Evolutionary conservation across 2,888 invertebrate genomes (phyloP).

Genomic region (Oegoconia quadripuncta): DNA sequence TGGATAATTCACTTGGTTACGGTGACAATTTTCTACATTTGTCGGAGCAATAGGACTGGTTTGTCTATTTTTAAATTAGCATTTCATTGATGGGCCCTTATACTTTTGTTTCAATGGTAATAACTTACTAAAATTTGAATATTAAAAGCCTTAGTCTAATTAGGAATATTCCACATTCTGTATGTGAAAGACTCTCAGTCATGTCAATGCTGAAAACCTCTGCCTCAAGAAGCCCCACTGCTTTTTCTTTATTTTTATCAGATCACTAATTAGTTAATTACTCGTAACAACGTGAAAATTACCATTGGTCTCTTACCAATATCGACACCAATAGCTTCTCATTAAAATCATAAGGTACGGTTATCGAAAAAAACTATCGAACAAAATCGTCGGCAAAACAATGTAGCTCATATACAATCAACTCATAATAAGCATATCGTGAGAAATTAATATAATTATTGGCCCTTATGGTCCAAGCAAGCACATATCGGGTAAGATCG

Average conservation of each 20-base stretch:
- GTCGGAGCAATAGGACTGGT: constrained; percentile 26
- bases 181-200: too few relatives aligned
- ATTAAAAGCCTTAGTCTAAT: too few relatives aligned
- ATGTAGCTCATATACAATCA: constrained; percentile 42
- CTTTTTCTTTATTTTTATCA: constrained; percentile 1
- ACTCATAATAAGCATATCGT: constrained; percentile 53
- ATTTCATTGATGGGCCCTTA: constrained; percentile 4
- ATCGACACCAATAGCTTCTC: constrained; percentile 11
- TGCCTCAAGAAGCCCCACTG: too few relatives aligned
- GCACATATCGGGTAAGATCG: constrained; percentile 35
- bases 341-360: constrained; percentile 20
- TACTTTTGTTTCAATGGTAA: too few relatives aligned
- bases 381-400: constrained; percentile 31
- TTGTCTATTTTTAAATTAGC: constrained; percentile 29
- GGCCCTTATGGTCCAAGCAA: constrained; percentile 39
- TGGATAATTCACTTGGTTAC: constrained; percentile 48
- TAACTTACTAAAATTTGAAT: too few relatives aligned
- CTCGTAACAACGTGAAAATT: constrained; percentile 19
- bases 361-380: constrained; percentile 25
- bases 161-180: too few relatives aligned
- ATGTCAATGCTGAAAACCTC: too few relatives aligned
- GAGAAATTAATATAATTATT: constrained; percentile 64
- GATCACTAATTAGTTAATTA: constrained; percentile 17
- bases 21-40: constrained; percentile 58
- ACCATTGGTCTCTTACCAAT: constrained; percentile 7